Evolutionary conservation across 2,888 invertebrate species (phyloP).

Genomic region (Aphodius granarius): DNA sequence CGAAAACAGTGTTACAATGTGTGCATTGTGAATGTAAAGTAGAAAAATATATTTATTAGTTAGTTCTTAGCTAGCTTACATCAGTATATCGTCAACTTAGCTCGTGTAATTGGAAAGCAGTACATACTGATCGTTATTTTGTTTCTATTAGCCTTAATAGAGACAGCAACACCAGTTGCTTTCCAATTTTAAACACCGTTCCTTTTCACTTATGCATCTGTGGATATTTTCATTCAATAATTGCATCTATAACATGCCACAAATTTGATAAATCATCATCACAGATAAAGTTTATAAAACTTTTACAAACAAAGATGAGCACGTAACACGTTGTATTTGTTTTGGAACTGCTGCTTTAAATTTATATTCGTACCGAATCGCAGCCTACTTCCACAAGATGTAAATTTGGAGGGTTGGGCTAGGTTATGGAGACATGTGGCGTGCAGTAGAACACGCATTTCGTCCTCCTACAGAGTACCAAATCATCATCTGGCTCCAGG

Average conservation of each 20-base stretch:
- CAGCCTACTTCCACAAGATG: constrained; percentile 17
- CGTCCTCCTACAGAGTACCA: background rate
- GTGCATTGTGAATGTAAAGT: too few relatives aligned
- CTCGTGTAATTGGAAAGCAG: background rate
- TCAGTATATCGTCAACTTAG: background rate
- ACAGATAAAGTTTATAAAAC: too few relatives aligned
- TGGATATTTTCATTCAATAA: too few relatives aligned
- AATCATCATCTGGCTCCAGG: background rate
- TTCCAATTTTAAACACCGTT: background rate
- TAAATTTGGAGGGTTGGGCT: constrained; percentile 32
- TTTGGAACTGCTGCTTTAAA: background rate
- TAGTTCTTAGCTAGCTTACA: too few relatives aligned
- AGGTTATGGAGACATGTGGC: constrained; percentile 36
- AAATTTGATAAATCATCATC: too few relatives aligned
- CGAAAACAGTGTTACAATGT: too few relatives aligned
- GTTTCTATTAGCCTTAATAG: background rate
- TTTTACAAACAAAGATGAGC: too few relatives aligned
- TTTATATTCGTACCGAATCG: background rate
- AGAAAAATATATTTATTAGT: too few relatives aligned
- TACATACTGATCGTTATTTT: background rate
- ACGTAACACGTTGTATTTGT: too few relatives aligned
- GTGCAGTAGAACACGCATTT: constrained; percentile 19
- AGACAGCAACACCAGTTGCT: background rate
- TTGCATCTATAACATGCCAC: too few relatives aligned
- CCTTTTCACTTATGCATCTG: too few relatives aligned